These are phyloP conservation scores for Drosophila pullipes DNA, from an alignment of 2,888 invertebrate species.

Conservation along the genomic window DNA sequence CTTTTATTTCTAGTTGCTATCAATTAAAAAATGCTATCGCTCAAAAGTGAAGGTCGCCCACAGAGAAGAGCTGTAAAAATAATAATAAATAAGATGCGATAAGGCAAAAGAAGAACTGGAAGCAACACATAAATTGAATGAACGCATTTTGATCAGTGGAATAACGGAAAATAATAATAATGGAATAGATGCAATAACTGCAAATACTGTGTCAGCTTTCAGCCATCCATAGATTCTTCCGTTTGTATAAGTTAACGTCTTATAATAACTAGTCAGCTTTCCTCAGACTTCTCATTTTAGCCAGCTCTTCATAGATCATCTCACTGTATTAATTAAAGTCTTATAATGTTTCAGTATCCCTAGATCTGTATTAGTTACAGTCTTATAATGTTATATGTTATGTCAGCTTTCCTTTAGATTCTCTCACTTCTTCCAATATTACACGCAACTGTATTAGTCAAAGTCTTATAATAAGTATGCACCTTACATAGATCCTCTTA, in stretches of 20 bases:
- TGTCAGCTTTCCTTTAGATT: background rate
- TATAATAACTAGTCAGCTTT: background rate
- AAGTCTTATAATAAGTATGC: background rate
- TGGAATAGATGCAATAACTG: constrained; percentile 1
- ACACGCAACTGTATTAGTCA: background rate
- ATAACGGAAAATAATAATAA: background rate
- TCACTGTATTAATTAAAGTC: background rate
- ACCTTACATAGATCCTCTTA: background rate
- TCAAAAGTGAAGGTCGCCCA: constrained; percentile 40
- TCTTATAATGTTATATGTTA: background rate
- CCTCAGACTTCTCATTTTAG: background rate
- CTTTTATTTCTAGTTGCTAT: constrained; percentile 24
- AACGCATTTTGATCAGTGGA: constrained; percentile 16
- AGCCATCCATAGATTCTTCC: background rate
- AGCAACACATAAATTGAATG: constrained; percentile 8
- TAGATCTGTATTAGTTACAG: background rate
- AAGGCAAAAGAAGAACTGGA: constrained; percentile 9
- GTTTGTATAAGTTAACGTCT: background rate
- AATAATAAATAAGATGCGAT: constrained; percentile 18
- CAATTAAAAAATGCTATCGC: constrained; percentile 30
- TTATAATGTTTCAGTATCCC: background rate
- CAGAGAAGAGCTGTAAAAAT: constrained; percentile 33
- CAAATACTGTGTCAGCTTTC: background rate
- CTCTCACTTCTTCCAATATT: background rate
- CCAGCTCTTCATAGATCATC: background rate